A percentile compares a stretch with the other conserved stretches of the same genome.
Evolutionary conservation across 2,113 vertebrate species (phyloP).

Genomic region (Grammatotria lemairii): DNA sequence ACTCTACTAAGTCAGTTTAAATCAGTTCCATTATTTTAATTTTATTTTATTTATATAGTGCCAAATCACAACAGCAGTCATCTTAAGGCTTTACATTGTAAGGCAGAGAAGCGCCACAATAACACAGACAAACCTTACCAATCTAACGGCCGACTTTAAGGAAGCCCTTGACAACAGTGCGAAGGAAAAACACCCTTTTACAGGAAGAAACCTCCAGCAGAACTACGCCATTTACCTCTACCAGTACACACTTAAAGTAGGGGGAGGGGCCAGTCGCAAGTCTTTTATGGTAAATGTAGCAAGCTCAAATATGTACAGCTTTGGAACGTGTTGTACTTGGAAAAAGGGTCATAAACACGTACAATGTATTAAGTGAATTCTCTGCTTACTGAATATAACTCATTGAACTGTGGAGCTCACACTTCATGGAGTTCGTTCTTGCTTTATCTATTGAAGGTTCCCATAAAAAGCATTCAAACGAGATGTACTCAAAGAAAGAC

Average conservation of each 20-base stretch:
- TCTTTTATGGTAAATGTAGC: background rate
- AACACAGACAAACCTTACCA: background rate
- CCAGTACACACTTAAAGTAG: background rate
- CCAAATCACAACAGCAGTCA: background rate
- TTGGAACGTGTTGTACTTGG: background rate
- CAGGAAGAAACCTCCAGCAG: background rate
- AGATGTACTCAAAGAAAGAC: background rate
- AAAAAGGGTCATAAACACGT: background rate
- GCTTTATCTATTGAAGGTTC: background rate
- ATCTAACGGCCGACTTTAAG: fast-evolving
- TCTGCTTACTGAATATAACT: background rate
- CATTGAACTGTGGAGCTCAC: background rate
- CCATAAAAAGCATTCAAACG: fast-evolving
- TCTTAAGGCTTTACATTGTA: background rate
- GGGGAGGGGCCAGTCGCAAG: background rate
- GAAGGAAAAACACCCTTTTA: background rate
- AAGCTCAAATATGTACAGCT: background rate
- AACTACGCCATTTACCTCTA: background rate
- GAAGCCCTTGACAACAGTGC: background rate
- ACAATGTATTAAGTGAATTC: background rate
- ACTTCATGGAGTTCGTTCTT: background rate
- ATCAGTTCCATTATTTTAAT: background rate
- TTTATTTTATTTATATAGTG: background rate
- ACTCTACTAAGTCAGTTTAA: background rate
- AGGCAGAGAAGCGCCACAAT: fast-evolving